Evolutionary conservation across 2,888 invertebrate species (phyloP).

Genomic region (Oasisia sp.): DNA sequence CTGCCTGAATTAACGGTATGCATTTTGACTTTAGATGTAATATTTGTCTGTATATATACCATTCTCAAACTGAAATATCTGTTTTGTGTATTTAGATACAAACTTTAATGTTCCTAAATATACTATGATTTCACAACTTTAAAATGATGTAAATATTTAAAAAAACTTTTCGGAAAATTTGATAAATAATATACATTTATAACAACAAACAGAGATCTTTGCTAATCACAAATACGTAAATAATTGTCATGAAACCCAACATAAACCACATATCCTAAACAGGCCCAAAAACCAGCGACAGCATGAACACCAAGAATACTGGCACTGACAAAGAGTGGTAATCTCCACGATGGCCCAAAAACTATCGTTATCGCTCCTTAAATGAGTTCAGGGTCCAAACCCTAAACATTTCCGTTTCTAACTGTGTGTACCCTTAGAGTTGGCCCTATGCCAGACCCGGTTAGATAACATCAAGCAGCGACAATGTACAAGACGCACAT

Average conservation of each 20-base stretch:
- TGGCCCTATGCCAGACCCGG: not conserved
- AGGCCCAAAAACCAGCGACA: not conserved
- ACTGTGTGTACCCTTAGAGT: not conserved
- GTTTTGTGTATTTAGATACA: not conserved
- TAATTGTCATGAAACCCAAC: not conserved
- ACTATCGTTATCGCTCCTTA: not conserved
- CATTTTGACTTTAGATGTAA: not conserved
- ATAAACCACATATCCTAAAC: not conserved
- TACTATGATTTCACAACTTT: not conserved
- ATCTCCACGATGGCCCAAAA: not conserved
- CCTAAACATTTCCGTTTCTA: conserved; percentile 1
- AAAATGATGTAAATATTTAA: not conserved
- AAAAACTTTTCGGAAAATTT: not conserved
- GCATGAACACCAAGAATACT: not conserved
- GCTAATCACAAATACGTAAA: not conserved
- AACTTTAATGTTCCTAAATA: not conserved
- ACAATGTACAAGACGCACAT: not conserved
- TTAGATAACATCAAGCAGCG: not conserved
- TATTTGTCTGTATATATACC: not conserved
- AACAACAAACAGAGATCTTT: not conserved
- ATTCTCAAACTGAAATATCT: not conserved
- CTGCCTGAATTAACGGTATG: not conserved
- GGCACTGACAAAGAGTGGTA: not conserved
- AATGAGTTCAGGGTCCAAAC: not conserved
- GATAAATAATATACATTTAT: not conserved